These are phyloP conservation scores for Diloba caeruleocephala DNA, from an alignment of 2,888 invertebrate genomes.

Conservation along the genomic window DNA sequence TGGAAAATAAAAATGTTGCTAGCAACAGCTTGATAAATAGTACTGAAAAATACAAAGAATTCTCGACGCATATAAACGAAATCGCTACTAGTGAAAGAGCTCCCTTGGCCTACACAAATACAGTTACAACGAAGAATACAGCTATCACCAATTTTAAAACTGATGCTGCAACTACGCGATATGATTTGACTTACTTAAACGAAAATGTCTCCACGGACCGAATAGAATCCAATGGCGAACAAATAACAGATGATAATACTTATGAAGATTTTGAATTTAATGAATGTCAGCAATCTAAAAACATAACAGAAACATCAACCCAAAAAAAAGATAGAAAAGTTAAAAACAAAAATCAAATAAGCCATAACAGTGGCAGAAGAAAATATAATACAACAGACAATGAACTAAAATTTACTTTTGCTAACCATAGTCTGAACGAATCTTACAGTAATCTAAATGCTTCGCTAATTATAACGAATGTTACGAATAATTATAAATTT, in stretches of 20 bases:
- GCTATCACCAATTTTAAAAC: not conserved
- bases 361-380: not conserved
- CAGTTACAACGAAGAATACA: not conserved
- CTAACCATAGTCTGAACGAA: not conserved
- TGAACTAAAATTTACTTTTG: not conserved
- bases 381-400: not conserved
- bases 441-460: not conserved
- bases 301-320: not conserved
- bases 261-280: constrained; percentile 2
- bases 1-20: constrained; percentile 1
- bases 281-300: constrained; percentile 3
- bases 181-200: not conserved
- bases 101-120: no score
- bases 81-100: not conserved
- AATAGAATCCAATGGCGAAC: not conserved
- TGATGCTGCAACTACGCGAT: not conserved
- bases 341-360: not conserved
- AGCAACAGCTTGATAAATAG: not conserved
- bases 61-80: no score
- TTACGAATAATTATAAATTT: not conserved
- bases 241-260: not conserved
- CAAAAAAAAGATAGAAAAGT: not conserved
- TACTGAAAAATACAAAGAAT: not conserved
- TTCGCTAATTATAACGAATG: not conserved
- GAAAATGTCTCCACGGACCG: not conserved